These are phyloP conservation scores for Stenopsyche tienmushanensis DNA, from an alignment of 1,140 invertebrate species.

Conservation along the genomic window DNA sequence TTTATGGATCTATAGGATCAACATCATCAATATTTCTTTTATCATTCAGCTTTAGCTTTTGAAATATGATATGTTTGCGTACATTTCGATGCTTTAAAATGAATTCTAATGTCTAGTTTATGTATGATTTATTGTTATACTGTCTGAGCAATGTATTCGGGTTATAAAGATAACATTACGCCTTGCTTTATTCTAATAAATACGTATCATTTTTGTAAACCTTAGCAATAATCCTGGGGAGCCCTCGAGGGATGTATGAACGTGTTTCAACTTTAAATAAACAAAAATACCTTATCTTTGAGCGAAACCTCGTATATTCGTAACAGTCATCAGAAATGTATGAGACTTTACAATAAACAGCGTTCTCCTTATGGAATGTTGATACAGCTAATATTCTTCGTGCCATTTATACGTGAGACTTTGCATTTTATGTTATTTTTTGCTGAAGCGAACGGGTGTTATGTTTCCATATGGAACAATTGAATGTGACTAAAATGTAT, in stretches of 20 bases:
- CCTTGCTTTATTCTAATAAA: too few relatives aligned
- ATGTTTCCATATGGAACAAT: not conserved
- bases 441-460: not conserved
- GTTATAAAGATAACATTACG: too few relatives aligned
- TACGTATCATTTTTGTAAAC: too few relatives aligned
- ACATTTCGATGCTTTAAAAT: too few relatives aligned
- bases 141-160: too few relatives aligned
- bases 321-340: conserved; percentile 8
- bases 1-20: too few relatives aligned
- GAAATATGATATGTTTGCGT: too few relatives aligned
- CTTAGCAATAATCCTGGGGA: too few relatives aligned
- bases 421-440: not conserved
- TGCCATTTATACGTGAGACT: conserved; percentile 6
- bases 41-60: too few relatives aligned
- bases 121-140: too few relatives aligned
- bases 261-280: not conserved
- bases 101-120: too few relatives aligned
- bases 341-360: not conserved
- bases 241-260: not conserved
- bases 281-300: not conserved
- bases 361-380: not conserved
- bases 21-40: too few relatives aligned
- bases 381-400: conserved; percentile 5
- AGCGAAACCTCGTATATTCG: not conserved
- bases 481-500: not conserved